These are phyloP conservation scores for Plagodis pulveraria DNA, from an alignment of 2,888 invertebrate genomes.

Conservation along the genomic window DNA sequence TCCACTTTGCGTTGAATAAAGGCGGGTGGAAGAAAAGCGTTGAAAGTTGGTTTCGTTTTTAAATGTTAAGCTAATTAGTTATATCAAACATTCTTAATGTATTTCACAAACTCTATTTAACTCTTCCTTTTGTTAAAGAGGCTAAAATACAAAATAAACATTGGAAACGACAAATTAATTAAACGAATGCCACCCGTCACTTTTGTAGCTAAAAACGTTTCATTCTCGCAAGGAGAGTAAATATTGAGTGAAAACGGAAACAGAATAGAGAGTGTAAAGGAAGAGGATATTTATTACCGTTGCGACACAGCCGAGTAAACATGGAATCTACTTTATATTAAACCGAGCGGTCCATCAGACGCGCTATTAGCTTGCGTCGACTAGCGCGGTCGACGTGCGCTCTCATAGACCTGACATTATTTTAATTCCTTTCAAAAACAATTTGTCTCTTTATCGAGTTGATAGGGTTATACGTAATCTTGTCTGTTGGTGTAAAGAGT, in stretches of 20 bases:
- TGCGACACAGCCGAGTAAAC: constrained; percentile 71
- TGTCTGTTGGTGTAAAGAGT: too few relatives aligned
- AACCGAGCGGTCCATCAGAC: constrained; percentile 68
- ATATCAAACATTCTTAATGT: neutral
- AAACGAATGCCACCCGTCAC: constrained; percentile 18
- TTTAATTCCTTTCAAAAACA: neutral
- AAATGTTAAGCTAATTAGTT: neutral
- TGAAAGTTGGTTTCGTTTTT: neutral
- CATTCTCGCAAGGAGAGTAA: constrained; percentile 56
- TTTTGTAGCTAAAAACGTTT: constrained; percentile 41
- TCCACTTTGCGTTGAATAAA: too few relatives aligned
- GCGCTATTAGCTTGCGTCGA: constrained; percentile 58
- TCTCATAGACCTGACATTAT: constrained; percentile 30
- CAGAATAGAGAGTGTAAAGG: constrained; percentile 55
- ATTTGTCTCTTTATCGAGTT: too few relatives aligned
- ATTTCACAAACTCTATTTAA: neutral
- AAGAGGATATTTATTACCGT: constrained; percentile 72
- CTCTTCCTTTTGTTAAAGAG: neutral
- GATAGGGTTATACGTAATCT: too few relatives aligned
- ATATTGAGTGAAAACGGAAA: constrained; percentile 64
- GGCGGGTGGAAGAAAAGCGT: neutral
- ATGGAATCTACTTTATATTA: constrained; percentile 75
- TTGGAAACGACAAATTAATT: constrained; percentile 25
- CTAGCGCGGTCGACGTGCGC: constrained; percentile 12
- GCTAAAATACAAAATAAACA: constrained; percentile 10